These are phyloP conservation scores for Alca torda DNA, from an alignment of 2,797 vertebrate species.

Conservation along the genomic window DNA sequence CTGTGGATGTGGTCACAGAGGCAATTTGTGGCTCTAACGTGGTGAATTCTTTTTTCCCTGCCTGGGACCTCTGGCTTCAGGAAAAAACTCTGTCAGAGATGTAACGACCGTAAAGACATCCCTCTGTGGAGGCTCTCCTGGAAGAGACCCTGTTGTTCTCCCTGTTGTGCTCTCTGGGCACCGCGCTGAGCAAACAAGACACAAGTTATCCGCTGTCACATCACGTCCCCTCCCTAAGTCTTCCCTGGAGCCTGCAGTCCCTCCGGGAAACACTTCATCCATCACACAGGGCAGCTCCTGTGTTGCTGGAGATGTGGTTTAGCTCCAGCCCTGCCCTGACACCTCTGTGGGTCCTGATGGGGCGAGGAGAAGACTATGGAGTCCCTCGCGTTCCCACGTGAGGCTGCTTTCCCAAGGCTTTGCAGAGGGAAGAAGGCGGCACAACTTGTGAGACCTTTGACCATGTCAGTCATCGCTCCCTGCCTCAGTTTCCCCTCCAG, in stretches of 20 bases:
- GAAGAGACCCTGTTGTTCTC: not conserved
- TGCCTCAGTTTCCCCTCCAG: not conserved
- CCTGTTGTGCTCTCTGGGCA: not conserved
- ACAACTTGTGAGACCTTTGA: not conserved
- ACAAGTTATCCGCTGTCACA: not conserved
- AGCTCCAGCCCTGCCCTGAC: not conserved
- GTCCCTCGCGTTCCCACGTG: fast-evolving
- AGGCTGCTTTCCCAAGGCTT: not conserved
- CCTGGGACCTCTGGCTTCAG: not conserved
- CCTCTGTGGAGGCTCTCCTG: fast-evolving
- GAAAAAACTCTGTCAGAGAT: not conserved
- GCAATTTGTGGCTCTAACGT: too few species aligned
- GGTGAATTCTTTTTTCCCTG: not conserved
- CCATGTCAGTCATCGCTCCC: not conserved
- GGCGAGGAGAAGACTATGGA: not conserved
- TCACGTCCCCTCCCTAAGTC: not conserved
- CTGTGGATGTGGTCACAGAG: not conserved
- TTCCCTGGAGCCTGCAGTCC: not conserved
- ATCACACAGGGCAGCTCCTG: not conserved
- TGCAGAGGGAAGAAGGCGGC: not conserved
- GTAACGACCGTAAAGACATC: not conserved
- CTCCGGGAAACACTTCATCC: not conserved
- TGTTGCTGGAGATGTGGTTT: not conserved
- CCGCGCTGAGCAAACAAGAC: not conserved
- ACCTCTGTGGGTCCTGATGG: not conserved